phyloP scores from a whole-genome alignment of 2,113 vertebrate genomes.

The Bombycilla garrulus region DNA sequence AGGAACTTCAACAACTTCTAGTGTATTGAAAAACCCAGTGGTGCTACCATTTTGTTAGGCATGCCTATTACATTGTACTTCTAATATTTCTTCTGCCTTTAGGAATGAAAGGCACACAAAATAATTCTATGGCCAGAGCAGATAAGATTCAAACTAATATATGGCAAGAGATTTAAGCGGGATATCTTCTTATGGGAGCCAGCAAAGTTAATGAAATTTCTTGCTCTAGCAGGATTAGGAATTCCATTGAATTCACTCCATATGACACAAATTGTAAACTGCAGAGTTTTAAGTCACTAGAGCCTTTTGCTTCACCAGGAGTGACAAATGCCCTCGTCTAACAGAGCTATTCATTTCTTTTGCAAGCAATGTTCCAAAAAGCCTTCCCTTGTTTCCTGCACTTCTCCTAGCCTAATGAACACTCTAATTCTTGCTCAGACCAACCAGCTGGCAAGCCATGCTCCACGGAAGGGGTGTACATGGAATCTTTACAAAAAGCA shows the following conservation, averaged over 20 bases:
- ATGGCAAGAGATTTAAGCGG: background rate
- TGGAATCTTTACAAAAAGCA: constrained; percentile 8
- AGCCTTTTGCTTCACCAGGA: background rate
- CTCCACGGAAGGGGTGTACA: constrained; percentile 3
- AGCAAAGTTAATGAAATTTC: background rate
- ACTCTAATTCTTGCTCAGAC: constrained; percentile 11
- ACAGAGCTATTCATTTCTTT: constrained; percentile 2
- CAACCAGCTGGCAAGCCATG: constrained; percentile 21
- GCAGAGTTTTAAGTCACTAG: background rate
- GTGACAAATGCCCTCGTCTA: background rate
- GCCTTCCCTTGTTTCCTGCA: constrained; percentile 8
- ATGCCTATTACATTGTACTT: background rate
- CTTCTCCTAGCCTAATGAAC: constrained; percentile 24
- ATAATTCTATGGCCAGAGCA: background rate
- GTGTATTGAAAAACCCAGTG: background rate
- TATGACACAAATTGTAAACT: background rate
- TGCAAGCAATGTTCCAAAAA: constrained; percentile 14
- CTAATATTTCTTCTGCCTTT: background rate
- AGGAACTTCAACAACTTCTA: background rate
- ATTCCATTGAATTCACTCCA: background rate
- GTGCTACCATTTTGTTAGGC: background rate
- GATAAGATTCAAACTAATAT: background rate
- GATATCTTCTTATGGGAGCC: background rate
- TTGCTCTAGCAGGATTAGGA: background rate
- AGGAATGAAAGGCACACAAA: background rate